These are phyloP conservation scores for Phaethon lepturus DNA, from an alignment of 2,113 vertebrate genomes.

Conservation along the genomic window DNA sequence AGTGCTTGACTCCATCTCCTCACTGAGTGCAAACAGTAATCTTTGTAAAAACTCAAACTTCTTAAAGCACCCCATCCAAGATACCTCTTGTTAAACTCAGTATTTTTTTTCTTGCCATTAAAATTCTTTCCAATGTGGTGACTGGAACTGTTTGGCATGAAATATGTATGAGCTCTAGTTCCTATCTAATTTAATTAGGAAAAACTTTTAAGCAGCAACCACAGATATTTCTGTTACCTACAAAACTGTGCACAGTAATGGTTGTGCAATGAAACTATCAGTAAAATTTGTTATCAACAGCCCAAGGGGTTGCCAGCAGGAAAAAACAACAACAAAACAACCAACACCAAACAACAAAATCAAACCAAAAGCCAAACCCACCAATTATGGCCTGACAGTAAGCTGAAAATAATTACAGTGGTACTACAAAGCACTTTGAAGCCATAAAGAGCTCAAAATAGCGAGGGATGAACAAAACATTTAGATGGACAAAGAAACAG, in stretches of 20 bases:
- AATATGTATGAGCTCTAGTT: background rate
- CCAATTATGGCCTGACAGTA: background rate
- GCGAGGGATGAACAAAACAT: background rate
- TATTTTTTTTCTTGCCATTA: background rate
- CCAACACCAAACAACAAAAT: background rate
- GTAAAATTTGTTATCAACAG: background rate
- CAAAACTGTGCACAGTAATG: background rate
- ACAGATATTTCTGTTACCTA: background rate
- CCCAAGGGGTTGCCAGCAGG: background rate
- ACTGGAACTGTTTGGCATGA: background rate
- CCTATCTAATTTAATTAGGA: background rate
- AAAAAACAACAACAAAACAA: background rate
- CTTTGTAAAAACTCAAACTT: background rate
- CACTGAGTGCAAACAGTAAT: fast-evolving
- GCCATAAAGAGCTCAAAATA: background rate
- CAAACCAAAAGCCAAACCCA: background rate
- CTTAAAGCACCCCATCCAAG: background rate
- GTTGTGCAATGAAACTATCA: background rate
- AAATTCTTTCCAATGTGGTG: background rate
- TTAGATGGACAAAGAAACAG: background rate
- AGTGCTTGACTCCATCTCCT: background rate
- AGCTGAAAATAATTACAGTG: background rate
- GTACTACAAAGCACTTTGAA: background rate
- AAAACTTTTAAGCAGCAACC: background rate
- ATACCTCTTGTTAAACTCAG: background rate